Base-by-base conservation (phyloP, 2,797 vertebrate genomes). In the Hipposideros larvatus region DNA sequence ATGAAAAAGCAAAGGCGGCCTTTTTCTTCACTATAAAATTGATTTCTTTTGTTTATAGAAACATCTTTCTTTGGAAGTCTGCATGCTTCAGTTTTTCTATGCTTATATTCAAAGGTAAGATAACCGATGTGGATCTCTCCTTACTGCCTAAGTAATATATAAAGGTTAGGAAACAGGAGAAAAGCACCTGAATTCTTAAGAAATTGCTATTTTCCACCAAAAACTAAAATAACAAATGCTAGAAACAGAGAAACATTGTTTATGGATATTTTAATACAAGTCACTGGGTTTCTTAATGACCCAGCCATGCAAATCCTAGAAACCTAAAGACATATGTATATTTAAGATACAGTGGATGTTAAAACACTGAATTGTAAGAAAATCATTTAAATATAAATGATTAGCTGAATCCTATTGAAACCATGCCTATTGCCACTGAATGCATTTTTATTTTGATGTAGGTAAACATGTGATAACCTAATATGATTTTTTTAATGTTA, bases 51-150 rank as follows among this genome's bases (percentile, higher is more conserved):
- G 65, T 98, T 98, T 98, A 90, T 97, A 99, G 99, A 99, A 99
- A 97, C 99, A 99, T 97, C 99, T 99, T 92, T 99, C 99, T 57
- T 97, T 99, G 98, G 99, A 99, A 98, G 99, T 99, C 97, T 99
- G 99, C 98, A 99, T 99, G 99, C 98, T 99, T 98, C 99, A 99
- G 98, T 99, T 99, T 99, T 99, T 99, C 98, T 99, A 99, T 98
- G 99, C 99, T 70, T 99, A 99, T 92, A 99, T 99, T 93, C 99
- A 99, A 98, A 99, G 99, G 99, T 99, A 98, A 99, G 99, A 95
- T 68, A 95, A 77, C 31, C 34, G 43, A 93, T 91, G 1, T 28
- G 24, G 14, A 48, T 79, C 77, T 87, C 46, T 96, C 24, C 80
- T 83, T 77, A 61, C 51, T 83, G 8, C 37, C 61, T 73, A 86